Evolutionary conservation across 2,797 vertebrate species (phyloP).

Genomic region (Cyprinella venusta): DNA sequence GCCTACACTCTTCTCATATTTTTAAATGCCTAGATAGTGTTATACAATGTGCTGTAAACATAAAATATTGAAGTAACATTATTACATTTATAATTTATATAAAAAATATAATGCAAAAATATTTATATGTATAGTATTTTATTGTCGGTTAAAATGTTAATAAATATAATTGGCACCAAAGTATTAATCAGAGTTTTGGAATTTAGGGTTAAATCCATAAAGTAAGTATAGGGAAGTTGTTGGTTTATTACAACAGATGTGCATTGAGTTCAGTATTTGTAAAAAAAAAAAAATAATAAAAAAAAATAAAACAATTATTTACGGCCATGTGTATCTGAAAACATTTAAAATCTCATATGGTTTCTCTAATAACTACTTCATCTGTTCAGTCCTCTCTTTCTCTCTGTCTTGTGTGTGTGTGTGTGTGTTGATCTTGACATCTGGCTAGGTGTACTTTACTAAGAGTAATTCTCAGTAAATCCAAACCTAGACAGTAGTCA

Average conservation of each 20-base stretch:
- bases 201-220: not conserved
- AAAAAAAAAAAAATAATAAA: not conserved
- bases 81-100: too few species aligned
- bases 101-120: too few species aligned
- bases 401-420: not conserved
- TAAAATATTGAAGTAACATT: too few species aligned
- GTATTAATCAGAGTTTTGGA: not conserved
- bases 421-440: slow-evolving; percentile 19
- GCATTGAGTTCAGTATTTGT: not conserved
- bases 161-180: not conserved
- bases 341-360: not conserved
- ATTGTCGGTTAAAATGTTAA: not conserved
- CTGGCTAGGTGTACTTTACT: not conserved
- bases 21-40: too few species aligned
- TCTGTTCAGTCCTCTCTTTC: slow-evolving; percentile 2
- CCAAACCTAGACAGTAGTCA: slow-evolving; percentile 9
- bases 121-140: not conserved
- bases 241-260: not conserved
- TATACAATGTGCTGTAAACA: too few species aligned
- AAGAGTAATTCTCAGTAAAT: slow-evolving; percentile 11
- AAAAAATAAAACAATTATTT: not conserved
- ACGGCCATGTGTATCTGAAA: not conserved
- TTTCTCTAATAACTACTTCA: not conserved
- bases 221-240: not conserved
- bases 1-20: too few species aligned